Percentiles rank a stretch among this genome's conserved stretches.
Conservation (phyloP, 2,113 vertebrate species). For the Perognathus longimembris region DNA sequence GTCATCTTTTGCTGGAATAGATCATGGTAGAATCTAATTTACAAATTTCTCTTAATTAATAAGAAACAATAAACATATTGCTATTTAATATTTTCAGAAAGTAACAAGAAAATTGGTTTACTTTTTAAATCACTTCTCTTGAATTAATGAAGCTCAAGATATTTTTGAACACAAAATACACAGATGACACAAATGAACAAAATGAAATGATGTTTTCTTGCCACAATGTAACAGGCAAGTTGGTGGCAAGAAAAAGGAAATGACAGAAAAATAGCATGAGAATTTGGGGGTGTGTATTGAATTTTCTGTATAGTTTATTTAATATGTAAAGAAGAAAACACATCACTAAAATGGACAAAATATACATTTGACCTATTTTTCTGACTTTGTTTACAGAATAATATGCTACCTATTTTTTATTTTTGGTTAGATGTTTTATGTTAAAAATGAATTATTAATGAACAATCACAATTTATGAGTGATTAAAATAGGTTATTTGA, state of each 20-base stretch:
- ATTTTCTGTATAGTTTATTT: no score
- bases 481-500: neutral
- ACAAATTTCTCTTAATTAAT: constrained; percentile 72
- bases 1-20: neutral
- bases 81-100: no score
- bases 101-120: constrained; percentile 66
- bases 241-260: neutral
- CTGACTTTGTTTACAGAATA: neutral
- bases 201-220: neutral
- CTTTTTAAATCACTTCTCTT: constrained; percentile 48
- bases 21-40: constrained; percentile 67
- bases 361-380: fast-evolving
- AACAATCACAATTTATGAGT: neutral
- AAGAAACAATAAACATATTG: no score
- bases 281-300: neutral
- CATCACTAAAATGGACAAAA: neutral
- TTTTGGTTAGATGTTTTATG: fast-evolving
- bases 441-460: neutral
- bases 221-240: neutral
- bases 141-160: neutral
- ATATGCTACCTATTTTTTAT: constrained; percentile 16
- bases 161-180: constrained; percentile 42
- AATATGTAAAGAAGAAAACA: neutral
- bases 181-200: constrained; percentile 46
- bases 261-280: neutral